phyloP scores from a whole-genome alignment of 2,888 invertebrate species.

The Nymphalis c-album region DNA sequence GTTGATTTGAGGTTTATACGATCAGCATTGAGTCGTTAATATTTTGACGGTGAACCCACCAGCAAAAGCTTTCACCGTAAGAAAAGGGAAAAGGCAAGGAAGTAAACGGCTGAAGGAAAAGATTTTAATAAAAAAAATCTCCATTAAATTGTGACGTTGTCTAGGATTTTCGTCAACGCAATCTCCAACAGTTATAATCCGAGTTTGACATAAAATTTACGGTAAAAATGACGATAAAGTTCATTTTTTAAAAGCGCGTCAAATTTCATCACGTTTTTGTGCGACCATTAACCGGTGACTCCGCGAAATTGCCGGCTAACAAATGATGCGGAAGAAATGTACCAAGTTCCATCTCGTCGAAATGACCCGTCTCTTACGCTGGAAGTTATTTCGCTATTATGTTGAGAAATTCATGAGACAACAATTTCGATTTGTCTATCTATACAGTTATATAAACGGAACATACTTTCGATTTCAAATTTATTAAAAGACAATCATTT shows the following conservation, averaged over 20 bases:
- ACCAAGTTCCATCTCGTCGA: constrained; percentile 6
- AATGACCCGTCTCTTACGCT: constrained; percentile 20
- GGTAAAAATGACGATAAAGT: constrained; percentile 7
- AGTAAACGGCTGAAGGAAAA: too few relatives aligned
- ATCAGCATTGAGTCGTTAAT: too few relatives aligned
- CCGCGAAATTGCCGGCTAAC: constrained; percentile 20
- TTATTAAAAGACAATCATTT: too few relatives aligned
- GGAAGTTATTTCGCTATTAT: neutral
- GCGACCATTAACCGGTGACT: constrained; percentile 27
- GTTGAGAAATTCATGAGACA: too few relatives aligned
- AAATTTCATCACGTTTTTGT: constrained; percentile 26
- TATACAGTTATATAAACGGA: too few relatives aligned
- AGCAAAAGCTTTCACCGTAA: too few relatives aligned
- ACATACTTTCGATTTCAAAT: too few relatives aligned
- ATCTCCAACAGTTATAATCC: neutral
- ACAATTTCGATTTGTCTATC: too few relatives aligned
- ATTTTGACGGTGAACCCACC: too few relatives aligned
- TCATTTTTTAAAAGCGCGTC: constrained; percentile 20
- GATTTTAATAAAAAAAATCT: neutral
- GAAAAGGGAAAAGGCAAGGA: too few relatives aligned
- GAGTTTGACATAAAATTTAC: constrained; percentile 10
- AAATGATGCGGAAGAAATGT: constrained; percentile 27
- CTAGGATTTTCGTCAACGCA: neutral
- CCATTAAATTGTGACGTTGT: neutral
- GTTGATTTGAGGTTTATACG: too few relatives aligned